Conservation (phyloP, 2,797 vertebrate genomes). For the Etheostoma perlongum region DNA sequence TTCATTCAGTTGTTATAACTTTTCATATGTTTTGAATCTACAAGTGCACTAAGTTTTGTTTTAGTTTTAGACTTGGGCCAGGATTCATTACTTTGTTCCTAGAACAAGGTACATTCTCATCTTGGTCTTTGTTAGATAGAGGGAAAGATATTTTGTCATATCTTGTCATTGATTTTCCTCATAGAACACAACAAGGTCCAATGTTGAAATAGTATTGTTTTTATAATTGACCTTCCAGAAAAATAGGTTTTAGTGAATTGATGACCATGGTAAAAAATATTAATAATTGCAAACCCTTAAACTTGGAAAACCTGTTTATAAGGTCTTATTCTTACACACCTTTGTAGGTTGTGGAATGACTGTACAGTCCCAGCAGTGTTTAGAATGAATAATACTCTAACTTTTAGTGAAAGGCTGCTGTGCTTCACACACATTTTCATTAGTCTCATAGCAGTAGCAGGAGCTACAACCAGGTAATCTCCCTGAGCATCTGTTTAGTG, state of each 20-base stretch:
- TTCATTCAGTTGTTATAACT: neutral
- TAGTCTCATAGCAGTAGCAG: constrained; percentile 63
- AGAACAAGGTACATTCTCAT: constrained; percentile 1
- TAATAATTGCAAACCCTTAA: neutral
- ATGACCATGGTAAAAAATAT: neutral
- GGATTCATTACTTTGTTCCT: neutral
- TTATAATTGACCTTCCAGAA: constrained; percentile 11
- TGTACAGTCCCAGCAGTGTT: constrained; percentile 33
- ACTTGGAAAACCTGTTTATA: neutral
- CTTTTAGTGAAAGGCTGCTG: constrained; percentile 36
- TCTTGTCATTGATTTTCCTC: constrained; percentile 25
- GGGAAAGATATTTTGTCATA: neutral
- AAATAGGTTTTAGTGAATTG: neutral
- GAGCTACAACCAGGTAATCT: constrained; percentile 41
- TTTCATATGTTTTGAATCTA: neutral
- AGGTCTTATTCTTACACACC: neutral
- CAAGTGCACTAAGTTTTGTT: neutral
- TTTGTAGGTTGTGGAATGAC: constrained; percentile 7
- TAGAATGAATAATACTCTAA: constrained; percentile 23
- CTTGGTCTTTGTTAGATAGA: constrained; percentile 1
- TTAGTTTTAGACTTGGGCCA: neutral
- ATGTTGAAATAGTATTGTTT: constrained; percentile 13
- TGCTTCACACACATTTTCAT: constrained; percentile 53
- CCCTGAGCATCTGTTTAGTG: constrained; percentile 60
- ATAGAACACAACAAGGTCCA: constrained; percentile 13